phyloP scores from a whole-genome alignment of 2,888 invertebrate species.

The Sinotaia quadrata region DNA sequence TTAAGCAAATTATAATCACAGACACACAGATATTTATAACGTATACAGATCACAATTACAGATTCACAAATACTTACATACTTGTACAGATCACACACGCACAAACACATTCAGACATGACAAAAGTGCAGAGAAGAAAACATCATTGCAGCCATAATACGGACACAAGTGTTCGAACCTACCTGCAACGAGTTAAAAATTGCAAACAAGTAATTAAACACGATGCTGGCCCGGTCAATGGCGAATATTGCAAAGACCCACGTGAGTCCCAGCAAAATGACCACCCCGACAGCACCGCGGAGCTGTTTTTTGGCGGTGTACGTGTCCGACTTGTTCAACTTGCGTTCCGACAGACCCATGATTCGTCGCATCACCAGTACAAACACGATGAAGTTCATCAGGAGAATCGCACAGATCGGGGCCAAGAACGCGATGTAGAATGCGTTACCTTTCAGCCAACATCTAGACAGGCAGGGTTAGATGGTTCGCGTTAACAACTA shows the following conservation, averaged over 20 bases:
- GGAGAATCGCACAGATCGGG: constrained; percentile 71
- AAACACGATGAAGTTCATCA: constrained; percentile 72
- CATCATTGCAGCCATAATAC: too few species aligned
- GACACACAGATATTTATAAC: too few species aligned
- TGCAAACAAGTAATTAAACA: constrained; percentile 67
- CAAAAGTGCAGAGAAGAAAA: too few species aligned
- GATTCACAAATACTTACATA: too few species aligned
- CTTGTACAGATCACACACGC: too few species aligned
- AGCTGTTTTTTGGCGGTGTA: constrained; percentile 44
- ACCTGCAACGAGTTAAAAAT: constrained; percentile 61
- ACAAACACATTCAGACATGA: too few species aligned
- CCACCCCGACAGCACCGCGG: constrained; percentile 58
- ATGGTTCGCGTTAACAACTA: too few species aligned
- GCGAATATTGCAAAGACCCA: constrained; percentile 69
- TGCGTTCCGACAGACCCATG: constrained; percentile 35
- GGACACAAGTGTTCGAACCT: too few species aligned
- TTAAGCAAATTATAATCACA: too few species aligned
- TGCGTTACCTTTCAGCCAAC: constrained; percentile 60
- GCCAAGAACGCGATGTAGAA: constrained; percentile 64
- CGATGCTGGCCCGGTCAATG: constrained; percentile 49
- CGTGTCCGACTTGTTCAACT: constrained; percentile 53
- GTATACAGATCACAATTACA: too few species aligned
- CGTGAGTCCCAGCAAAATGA: constrained; percentile 65
- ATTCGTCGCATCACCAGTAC: constrained; percentile 67
- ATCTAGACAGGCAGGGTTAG: too few species aligned